These are phyloP conservation scores for Glaucidium brasilianum DNA, from an alignment of 2,113 vertebrate species.

Conservation along the genomic window DNA sequence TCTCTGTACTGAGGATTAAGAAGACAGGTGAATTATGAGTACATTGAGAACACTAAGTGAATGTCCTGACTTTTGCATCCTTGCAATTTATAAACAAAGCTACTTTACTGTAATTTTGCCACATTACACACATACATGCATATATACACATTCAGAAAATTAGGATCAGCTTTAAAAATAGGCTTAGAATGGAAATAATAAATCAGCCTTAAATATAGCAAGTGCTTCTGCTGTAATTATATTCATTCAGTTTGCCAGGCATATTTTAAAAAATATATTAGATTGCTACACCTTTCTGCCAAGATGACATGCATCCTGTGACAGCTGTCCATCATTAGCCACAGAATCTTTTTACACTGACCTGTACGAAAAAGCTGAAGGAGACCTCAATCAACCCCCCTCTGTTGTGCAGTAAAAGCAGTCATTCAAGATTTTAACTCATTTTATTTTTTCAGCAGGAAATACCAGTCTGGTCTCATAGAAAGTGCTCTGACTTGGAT, in stretches of 20 bases:
- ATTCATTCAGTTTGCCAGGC: neutral
- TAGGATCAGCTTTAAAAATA: slow-evolving; percentile 5
- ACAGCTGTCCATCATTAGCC: slow-evolving; percentile 29
- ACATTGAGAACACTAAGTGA: neutral
- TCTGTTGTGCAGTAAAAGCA: slow-evolving; percentile 11
- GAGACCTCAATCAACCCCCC: neutral
- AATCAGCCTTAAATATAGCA: neutral
- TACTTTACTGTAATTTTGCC: neutral
- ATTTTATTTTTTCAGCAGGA: slow-evolving; percentile 17
- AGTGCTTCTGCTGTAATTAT: neutral
- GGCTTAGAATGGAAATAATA: neutral
- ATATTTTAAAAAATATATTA: neutral
- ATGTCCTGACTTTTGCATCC: neutral
- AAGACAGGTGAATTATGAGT: neutral
- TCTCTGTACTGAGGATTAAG: neutral
- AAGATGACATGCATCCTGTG: neutral
- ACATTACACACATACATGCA: neutral
- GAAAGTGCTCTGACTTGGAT: slow-evolving; percentile 39
- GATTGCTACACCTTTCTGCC: neutral
- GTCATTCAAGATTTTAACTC: slow-evolving; percentile 14
- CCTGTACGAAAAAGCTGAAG: slow-evolving; percentile 14
- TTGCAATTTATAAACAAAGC: slow-evolving; percentile 1
- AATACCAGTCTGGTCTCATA: slow-evolving; percentile 20
- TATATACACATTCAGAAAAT: neutral
- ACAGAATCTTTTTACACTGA: neutral